Evolutionary conservation across 2,113 vertebrate species (phyloP).

Genomic region (Lamprologus tigripictilis): DNA sequence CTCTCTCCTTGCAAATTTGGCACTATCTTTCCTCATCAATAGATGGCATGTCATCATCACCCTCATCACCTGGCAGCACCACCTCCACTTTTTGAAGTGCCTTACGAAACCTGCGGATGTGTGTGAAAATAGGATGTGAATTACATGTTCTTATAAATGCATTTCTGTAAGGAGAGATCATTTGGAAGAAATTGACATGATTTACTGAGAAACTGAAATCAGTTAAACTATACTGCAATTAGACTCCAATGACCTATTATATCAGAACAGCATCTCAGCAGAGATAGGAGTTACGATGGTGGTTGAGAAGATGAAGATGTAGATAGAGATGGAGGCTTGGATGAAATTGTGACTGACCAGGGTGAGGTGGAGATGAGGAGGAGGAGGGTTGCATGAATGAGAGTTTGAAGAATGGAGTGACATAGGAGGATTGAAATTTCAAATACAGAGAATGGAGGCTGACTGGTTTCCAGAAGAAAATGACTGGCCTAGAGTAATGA

Average conservation of each 20-base stretch:
- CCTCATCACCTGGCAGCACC: background rate
- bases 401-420: background rate
- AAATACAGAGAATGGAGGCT: background rate
- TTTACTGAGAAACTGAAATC: background rate
- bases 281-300: background rate
- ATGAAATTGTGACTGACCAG: background rate
- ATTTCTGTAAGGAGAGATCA: background rate
- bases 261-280: background rate
- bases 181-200: background rate
- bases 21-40: background rate
- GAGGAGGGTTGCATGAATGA: background rate
- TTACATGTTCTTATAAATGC: background rate
- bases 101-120: background rate
- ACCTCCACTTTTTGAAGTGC: background rate
- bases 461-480: background rate
- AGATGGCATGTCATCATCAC: background rate
- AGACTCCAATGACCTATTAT: background rate
- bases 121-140: background rate
- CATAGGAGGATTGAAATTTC: background rate
- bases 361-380: background rate
- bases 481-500: background rate
- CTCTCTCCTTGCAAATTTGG: background rate
- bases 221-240: background rate
- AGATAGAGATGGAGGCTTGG: background rate
- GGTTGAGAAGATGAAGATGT: background rate